Evolutionary conservation across 2,113 vertebrate species (phyloP).

Genomic region (Phaethornis superciliosus): DNA sequence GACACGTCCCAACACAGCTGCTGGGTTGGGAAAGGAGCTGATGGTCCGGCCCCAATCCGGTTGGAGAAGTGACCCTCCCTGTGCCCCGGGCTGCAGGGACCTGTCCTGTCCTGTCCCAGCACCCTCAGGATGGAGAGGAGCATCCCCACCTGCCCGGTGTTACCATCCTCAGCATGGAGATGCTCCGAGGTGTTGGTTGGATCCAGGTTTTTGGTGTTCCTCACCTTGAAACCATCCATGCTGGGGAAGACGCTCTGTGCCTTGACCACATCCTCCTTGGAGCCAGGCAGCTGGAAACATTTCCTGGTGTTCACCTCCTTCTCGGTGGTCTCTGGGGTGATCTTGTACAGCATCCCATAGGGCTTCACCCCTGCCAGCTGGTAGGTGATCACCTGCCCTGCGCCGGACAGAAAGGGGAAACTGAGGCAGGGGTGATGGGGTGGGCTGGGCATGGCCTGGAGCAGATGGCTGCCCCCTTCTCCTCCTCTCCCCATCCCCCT

Average conservation of each 20-base stretch:
- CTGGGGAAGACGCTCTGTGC: slow-evolving; percentile 73
- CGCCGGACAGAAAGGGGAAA: neutral
- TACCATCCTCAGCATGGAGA: neutral
- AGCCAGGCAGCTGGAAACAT: slow-evolving; percentile 84
- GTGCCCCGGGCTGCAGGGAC: neutral
- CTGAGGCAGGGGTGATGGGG: neutral
- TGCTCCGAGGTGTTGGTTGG: neutral
- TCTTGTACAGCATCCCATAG: slow-evolving; percentile 77
- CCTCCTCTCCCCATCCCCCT: no score
- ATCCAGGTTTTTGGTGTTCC: rapidly evolving
- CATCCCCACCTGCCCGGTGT: neutral
- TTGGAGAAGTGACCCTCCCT: slow-evolving; percentile 26
- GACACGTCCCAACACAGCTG: slow-evolving; percentile 6
- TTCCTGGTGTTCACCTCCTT: slow-evolving; percentile 77
- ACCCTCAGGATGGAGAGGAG: neutral
- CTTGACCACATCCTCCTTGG: slow-evolving; percentile 68
- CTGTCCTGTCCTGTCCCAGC: neutral
- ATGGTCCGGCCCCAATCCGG: neutral
- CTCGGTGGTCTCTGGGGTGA: slow-evolving; percentile 80
- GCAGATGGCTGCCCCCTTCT: neutral
- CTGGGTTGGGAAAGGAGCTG: neutral
- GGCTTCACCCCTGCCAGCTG: slow-evolving; percentile 72
- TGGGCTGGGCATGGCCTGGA: rapidly evolving
- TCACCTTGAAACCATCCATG: slow-evolving; percentile 78
- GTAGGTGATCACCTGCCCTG: slow-evolving; percentile 81